Evolutionary conservation across 2,888 invertebrate genomes (phyloP), one percentile per base, ranked within the genome.

Genomic region (Disparrhopalites patrizii): DNA sequence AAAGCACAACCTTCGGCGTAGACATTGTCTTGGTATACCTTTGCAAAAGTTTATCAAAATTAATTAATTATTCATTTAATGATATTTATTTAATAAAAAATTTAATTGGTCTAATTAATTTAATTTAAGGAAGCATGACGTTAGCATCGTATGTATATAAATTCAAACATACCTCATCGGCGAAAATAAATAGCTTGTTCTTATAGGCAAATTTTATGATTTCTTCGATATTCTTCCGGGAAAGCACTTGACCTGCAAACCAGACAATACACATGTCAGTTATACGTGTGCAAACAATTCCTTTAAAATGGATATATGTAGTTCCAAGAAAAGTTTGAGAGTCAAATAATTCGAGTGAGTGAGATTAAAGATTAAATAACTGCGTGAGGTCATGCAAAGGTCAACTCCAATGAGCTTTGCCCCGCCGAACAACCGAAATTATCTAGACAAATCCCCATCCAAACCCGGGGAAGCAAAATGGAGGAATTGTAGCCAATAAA

Each of bases 1-100:
- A 99, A 99, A 79, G 89, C 81, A 74, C 90, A 89, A 43, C 89
- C 87, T 47, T 89, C 87, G n/a, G n/a, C n/a, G 80, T 98, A 99
- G 7, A 99, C 85, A 79, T 99, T 99, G 79, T 96, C 89, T 81
- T 99, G 98, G 79, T 98, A 98, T 1, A 86, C 85, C 84, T 85
- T n/a, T 71, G 30, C 69, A 76, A 71, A 62, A 55, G 65, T 20
- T n/a, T 3, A 28, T n/a, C 27, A 10, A 50, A 50, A 20, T 50
- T 50, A 18, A 13, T 50, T 15, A 51, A 27, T 33, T 31, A 31
- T 28, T 52, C 5, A 27, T 23, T 10, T 52, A 52, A 13, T 52
- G 7, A 5, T 7, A 28, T 52, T 20, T 8, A 8, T 13, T 7
- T 52, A 10, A 8, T 27, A 28, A 25, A 10, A 28, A 13, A 52